Percentiles rank a stretch among this genome's conserved stretches.
phyloP scores from a whole-genome alignment of 2,797 vertebrate genomes.

The Micrastur ruficollis region DNA sequence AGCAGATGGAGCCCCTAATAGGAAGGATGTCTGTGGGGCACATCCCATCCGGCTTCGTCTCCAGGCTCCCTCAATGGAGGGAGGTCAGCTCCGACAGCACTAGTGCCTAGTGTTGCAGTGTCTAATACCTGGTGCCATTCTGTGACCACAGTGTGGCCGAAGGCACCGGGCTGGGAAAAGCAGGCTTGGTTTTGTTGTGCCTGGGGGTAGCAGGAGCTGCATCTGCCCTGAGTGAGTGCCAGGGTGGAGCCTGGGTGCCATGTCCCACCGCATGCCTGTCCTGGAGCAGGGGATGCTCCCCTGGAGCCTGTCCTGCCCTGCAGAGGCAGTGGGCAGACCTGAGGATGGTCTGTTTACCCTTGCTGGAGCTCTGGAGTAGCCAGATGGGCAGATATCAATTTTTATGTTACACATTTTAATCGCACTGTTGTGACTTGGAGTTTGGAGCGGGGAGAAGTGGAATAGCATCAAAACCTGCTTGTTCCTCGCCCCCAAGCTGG shows the following conservation, averaged over 20 bases:
- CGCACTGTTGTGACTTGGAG: neutral
- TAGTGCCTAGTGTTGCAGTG: neutral
- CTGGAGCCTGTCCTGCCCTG: neutral
- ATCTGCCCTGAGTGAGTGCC: accelerated
- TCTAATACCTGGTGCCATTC: neutral
- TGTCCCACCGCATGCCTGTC: accelerated
- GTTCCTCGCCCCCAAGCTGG: neutral
- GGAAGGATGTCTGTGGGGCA: neutral
- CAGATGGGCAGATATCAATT: neutral
- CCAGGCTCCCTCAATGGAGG: neutral
- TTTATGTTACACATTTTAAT: neutral
- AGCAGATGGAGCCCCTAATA: neutral
- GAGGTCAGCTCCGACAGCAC: neutral
- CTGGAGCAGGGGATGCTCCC: neutral
- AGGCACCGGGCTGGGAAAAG: neutral
- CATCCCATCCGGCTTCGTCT: accelerated
- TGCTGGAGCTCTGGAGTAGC: neutral
- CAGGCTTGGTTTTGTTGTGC: neutral
- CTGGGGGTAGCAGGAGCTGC: neutral
- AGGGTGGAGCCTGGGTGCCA: neutral
- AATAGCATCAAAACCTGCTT: neutral
- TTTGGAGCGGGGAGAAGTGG: neutral
- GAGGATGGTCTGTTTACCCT: neutral
- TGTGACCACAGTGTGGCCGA: neutral
- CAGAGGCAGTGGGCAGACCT: accelerated